Evolutionary conservation across 2,888 invertebrate species (phyloP).

Genomic region (Phanerotoma sp.): DNA sequence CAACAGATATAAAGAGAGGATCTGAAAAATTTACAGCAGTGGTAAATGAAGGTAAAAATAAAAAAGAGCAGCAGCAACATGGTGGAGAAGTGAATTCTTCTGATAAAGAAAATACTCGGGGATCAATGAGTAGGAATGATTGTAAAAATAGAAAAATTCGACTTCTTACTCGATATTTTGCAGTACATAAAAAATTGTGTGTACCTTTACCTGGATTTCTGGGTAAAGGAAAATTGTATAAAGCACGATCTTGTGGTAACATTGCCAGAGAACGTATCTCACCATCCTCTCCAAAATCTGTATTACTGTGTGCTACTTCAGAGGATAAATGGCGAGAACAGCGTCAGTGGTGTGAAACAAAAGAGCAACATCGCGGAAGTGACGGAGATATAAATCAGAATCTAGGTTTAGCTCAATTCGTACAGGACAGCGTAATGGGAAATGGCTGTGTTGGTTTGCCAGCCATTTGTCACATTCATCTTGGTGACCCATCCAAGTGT

Average conservation of each 20-base stretch:
- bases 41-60: conserved; percentile 22
- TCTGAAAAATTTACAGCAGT: conserved; percentile 29
- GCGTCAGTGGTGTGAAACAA: conserved; percentile 55
- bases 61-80: conserved; percentile 35
- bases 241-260: conserved; percentile 67
- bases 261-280: conserved; percentile 61
- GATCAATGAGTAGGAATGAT: conserved; percentile 45
- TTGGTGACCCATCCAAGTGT: conserved; percentile 62
- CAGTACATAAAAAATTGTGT: conserved; percentile 68
- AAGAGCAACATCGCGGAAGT: conserved; percentile 48
- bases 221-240: conserved; percentile 62
- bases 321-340: conserved; percentile 57
- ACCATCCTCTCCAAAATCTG: conserved; percentile 51
- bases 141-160: conserved; percentile 60
- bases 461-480: conserved; percentile 61
- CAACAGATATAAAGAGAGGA: conserved; percentile 8
- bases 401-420: conserved; percentile 52
- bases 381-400: conserved; percentile 63
- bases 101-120: conserved; percentile 46
- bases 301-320: conserved; percentile 46
- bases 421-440: conserved; percentile 44
- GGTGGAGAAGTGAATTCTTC: conserved; percentile 36
- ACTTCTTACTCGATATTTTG: conserved; percentile 69
- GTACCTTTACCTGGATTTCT: conserved; percentile 64
- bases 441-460: conserved; percentile 58